Evolutionary conservation across 2,797 vertebrate species (phyloP).

Genomic region (Dallia pectoralis): DNA sequence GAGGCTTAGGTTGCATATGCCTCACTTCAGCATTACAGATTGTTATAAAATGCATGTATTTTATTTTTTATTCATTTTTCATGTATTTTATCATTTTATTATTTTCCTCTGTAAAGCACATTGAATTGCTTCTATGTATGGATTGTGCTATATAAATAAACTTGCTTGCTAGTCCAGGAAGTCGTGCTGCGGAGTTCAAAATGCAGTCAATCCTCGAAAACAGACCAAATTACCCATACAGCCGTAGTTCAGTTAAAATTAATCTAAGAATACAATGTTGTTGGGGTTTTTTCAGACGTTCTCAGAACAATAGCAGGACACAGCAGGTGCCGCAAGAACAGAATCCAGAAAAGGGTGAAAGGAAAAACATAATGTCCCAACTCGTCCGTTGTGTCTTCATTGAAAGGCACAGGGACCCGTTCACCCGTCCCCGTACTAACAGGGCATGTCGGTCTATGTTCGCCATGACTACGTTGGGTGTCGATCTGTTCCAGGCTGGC

Average conservation of each 20-base stretch:
- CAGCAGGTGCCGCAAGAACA: neutral
- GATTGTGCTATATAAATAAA: too few species aligned
- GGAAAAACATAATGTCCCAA: neutral
- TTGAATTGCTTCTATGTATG: too few species aligned
- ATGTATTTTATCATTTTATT: too few species aligned
- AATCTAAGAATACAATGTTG: neutral
- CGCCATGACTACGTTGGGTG: neutral
- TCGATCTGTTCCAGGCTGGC: conserved; percentile 16
- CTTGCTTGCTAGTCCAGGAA: too few species aligned
- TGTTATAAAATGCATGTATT: too few species aligned
- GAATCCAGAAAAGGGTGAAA: conserved; percentile 6
- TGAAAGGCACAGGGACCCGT: conserved; percentile 14
- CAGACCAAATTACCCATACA: neutral
- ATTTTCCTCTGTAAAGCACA: too few species aligned
- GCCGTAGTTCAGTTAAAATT: neutral
- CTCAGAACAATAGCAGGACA: conserved; percentile 4
- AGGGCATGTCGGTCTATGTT: conserved; percentile 4
- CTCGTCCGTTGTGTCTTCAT: neutral
- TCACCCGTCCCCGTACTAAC: conserved; percentile 13
- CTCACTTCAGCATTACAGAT: too few species aligned
- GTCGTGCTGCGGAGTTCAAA: too few species aligned
- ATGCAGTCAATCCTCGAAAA: neutral
- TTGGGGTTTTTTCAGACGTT: neutral
- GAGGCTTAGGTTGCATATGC: too few species aligned
- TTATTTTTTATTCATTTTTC: too few species aligned